These are phyloP conservation scores for Heliocidaris erythrogramma DNA, from an alignment of 35 echinoderm and acorn worm species.

Conservation along the genomic window DNA sequence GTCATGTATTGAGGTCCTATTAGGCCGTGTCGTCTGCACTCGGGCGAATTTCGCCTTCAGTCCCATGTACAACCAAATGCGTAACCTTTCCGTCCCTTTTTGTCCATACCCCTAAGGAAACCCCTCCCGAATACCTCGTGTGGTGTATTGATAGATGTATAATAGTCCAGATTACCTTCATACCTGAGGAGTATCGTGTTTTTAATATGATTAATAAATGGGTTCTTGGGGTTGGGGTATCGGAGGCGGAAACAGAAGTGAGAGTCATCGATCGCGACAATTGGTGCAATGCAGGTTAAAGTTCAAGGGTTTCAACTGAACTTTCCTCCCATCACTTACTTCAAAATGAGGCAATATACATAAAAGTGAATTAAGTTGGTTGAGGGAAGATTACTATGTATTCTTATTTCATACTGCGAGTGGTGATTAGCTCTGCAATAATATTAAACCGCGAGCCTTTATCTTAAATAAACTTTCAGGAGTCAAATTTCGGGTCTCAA, in stretches of 20 bases:
- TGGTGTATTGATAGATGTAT: constrained; percentile 2
- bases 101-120: neutral
- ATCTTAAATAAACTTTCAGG: too few species aligned
- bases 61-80: neutral
- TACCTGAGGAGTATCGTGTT: neutral
- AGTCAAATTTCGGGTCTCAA: too few species aligned
- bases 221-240: neutral
- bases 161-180: neutral
- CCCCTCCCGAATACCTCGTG: neutral
- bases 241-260: neutral
- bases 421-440: too few species aligned
- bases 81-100: constrained; percentile 1
- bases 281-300: neutral
- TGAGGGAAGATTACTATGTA: too few species aligned
- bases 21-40: neutral
- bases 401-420: too few species aligned
- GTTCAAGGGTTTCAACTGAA: too few species aligned
- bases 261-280: too few species aligned
- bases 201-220: neutral
- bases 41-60: neutral
- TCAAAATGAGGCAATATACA: too few species aligned
- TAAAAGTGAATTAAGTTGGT: too few species aligned
- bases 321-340: too few species aligned
- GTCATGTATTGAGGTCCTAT: constrained; percentile 9
- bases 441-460: too few species aligned